Evolutionary conservation across 2,797 vertebrate genomes (phyloP), one percentile per base, ranked within the genome.

Genomic region (Lemur catta): DNA sequence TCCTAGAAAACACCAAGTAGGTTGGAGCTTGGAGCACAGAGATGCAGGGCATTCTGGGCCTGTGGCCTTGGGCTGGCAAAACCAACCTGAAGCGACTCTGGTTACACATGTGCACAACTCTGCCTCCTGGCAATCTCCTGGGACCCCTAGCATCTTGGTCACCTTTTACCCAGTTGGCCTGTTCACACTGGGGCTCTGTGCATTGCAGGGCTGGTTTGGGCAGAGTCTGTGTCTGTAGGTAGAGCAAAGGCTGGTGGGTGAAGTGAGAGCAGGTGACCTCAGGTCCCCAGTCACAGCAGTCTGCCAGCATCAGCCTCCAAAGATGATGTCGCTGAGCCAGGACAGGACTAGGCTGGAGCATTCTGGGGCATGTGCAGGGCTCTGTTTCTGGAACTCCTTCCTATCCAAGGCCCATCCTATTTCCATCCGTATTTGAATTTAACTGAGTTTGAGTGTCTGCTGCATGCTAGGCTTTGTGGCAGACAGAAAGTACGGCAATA

Each of bases 311-410:
- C 30, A 33, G 35, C 33, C 92, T 80, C 93, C 65, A 55, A 24
- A 76, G 80, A 59, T 10, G 22, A 63, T 2, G 14, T 33, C 17
- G 15, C 18, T n/a, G 76, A 26, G 38, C 30, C 55, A n/a, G 69
- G 57, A 26, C 50, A 59, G 63, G 61, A 57, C 8, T 11, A 52
- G 43, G 46, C 89, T 57, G 57, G 71, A 48, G 35, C 33, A 3
- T 4, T 26, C 75, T 15, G 35, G 33, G 63, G 30, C 0, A 3
- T 2, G 4, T 0, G 4, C 38, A 72, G 22, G 48, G 13, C 15
- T 13, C 41, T 48, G n/a, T 30, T 82, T 75, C 75, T 24, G 72
- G 28, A 61, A n/a, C 28, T 61, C 30, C 33, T 81, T 78, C 52
- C 43, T 59, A 0, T 14, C 46, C 72, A 35, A 55, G 59, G 50